Conservation (phyloP, 2,113 vertebrate genomes). For the Nycticryphes semicollaris region DNA sequence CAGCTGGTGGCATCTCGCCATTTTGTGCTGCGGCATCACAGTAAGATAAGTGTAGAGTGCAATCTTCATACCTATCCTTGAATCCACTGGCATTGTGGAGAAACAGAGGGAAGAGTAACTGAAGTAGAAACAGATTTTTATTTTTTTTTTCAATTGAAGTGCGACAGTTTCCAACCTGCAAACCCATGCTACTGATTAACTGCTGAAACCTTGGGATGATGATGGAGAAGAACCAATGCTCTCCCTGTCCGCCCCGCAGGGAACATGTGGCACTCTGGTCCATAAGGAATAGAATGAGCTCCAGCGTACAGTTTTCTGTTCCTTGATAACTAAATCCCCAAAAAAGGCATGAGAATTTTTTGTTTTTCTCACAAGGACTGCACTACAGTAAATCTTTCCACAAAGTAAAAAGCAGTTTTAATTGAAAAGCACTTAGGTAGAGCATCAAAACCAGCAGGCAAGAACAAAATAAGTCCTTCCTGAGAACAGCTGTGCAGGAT, state of each 20-base stretch:
- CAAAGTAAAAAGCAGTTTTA: conserved; percentile 57
- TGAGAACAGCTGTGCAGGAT: conserved; percentile 9
- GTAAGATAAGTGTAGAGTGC: neutral
- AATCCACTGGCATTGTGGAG: neutral
- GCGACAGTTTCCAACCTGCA: neutral
- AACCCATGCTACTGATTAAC: neutral
- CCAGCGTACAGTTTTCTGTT: conserved; percentile 35
- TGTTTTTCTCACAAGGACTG: conserved; percentile 26
- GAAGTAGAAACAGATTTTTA: neutral
- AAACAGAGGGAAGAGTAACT: neutral
- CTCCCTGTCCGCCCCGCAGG: neutral
- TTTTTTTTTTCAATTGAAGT: neutral
- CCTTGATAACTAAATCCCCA: conserved; percentile 44
- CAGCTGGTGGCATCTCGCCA: neutral
- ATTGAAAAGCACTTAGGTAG: conserved; percentile 21
- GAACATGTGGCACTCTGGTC: neutral
- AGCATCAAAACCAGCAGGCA: conserved; percentile 12
- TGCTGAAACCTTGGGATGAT: neutral
- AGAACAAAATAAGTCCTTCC: conserved; percentile 32
- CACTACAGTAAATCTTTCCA: conserved; percentile 43
- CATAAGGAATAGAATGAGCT: neutral
- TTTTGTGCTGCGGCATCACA: neutral
- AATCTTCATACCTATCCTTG: neutral
- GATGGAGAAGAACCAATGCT: neutral
- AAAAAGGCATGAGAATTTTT: conserved; percentile 35